A percentile compares a stretch with the other conserved stretches of the same genome.
phyloP scores from a whole-genome alignment of 2,797 vertebrate species.

The Eulemur rubriventer region DNA sequence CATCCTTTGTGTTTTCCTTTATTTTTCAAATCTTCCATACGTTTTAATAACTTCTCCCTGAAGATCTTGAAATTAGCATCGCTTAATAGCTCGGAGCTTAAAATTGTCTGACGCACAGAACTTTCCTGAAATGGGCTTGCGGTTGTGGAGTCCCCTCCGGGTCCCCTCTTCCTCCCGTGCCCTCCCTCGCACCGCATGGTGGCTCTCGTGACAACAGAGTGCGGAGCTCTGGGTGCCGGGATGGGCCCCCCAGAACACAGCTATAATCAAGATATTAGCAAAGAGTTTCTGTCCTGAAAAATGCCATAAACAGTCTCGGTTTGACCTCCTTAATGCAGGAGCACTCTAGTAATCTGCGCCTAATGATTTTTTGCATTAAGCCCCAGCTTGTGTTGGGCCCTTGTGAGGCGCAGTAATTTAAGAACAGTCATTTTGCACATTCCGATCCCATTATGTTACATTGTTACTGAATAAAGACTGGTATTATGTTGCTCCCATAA shows the following conservation, averaged over 20 bases:
- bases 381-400: constrained; percentile 92
- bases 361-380: constrained; percentile 94
- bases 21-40: constrained; percentile 46
- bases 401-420: constrained; percentile 95
- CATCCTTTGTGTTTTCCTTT: neutral
- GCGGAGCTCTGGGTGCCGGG: constrained; percentile 61
- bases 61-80: neutral
- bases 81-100: constrained; percentile 53
- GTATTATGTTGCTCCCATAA: constrained; percentile 99
- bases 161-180: fast-evolving
- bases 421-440: constrained; percentile 97
- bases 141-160: constrained; percentile 26
- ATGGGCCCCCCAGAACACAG: constrained; percentile 54
- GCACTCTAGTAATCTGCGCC: constrained; percentile 91
- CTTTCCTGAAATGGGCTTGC: constrained; percentile 67
- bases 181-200: neutral
- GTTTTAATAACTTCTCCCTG: neutral
- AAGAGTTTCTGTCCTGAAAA: constrained; percentile 77
- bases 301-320: constrained; percentile 85
- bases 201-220: constrained; percentile 64
- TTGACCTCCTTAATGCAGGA: constrained; percentile 91
- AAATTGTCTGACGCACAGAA: constrained; percentile 56
- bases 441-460: constrained; percentile 99
- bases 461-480: constrained; percentile 98
- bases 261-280: constrained; percentile 83